Base-by-base conservation (phyloP, 2,113 vertebrate genomes). In the Ornithorhynchus anatinus region DNA sequence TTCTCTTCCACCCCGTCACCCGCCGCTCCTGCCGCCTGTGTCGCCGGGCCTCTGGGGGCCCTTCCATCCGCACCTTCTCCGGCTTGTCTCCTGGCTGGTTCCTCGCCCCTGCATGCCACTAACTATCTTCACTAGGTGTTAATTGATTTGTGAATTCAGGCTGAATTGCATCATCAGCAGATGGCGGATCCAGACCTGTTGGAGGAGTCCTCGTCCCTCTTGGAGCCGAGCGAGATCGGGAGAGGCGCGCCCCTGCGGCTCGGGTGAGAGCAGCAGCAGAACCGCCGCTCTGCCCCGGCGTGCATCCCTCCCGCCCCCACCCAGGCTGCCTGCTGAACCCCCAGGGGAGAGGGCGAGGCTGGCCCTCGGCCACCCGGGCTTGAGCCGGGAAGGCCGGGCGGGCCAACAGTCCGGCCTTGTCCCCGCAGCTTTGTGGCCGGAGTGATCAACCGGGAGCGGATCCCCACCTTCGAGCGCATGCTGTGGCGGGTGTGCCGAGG, bases 121-220 rank as follows among this genome's bases (percentile, higher is more conserved):
- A 94, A 94, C 92, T 92, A 91, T 86, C 92, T 95, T 94, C 91
- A 93, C 94, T 94, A 94, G 94, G 88, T 94, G 91, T 94, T 94
- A 94, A 95, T 94, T 94, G 93, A 91, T 94, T 93, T 96, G 94
- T 94, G 93, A 94, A 95, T 94, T 94, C 92, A 95, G 94, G 91
- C 94, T 95, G 93, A 94, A 94, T 95, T 93, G 92, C 94, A 87
- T 92, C 89, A 94, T 91, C 75, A 95, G 88, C 94, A 99, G 98
- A 99, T 99, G 98, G 97, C 98, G 92, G 98, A 99, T 93, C 97
- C 98, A 85, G 95, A 96, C 78, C 91, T 99, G 88, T 87, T 99
- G 92, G 97, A 99, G 86, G 98, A 99, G 67, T 96, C 97, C 1
- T 95, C 95, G 9, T 95, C 90, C 1, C 95, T 96, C 33, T 57